These are phyloP conservation scores for Agrochola litura DNA, from an alignment of 2,888 invertebrate species.

Conservation along the genomic window DNA sequence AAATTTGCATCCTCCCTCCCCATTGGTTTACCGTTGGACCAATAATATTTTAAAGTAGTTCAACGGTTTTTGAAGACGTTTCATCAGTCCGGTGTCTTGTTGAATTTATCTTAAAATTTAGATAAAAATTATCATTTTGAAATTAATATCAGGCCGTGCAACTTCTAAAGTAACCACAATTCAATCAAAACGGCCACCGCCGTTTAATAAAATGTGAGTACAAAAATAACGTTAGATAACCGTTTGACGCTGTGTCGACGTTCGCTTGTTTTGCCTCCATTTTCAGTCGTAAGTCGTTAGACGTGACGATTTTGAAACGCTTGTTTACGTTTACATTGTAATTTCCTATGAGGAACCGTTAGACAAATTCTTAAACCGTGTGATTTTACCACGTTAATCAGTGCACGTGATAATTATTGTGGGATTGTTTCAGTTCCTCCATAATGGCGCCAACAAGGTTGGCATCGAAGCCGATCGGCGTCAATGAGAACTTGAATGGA, in stretches of 20 bases:
- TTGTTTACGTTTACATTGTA: slow-evolving; percentile 74
- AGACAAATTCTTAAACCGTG: slow-evolving; percentile 31
- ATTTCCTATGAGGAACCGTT: slow-evolving; percentile 52
- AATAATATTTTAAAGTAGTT: slow-evolving; percentile 78
- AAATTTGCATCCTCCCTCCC: slow-evolving; percentile 58
- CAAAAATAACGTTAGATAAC: slow-evolving; percentile 69
- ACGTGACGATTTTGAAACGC: slow-evolving; percentile 77
- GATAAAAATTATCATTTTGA: slow-evolving; percentile 74
- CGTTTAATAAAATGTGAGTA: slow-evolving; percentile 82
- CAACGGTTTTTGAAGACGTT: slow-evolving; percentile 88
- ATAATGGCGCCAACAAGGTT: slow-evolving; percentile 92
- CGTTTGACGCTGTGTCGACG: slow-evolving; percentile 80
- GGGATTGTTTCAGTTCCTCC: slow-evolving; percentile 77
- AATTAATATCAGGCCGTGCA: slow-evolving; percentile 73
- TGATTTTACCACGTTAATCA: slow-evolving; percentile 63
- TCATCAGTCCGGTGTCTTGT: slow-evolving; percentile 84
- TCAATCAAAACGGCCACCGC: slow-evolving; percentile 80
- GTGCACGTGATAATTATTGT: slow-evolving; percentile 78
- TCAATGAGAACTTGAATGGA: slow-evolving; percentile 86
- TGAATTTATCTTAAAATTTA: slow-evolving; percentile 78
- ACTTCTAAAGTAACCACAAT: slow-evolving; percentile 73
- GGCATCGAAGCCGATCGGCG: slow-evolving; percentile 88
- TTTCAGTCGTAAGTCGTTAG: slow-evolving; percentile 87
- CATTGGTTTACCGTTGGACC: slow-evolving; percentile 78
- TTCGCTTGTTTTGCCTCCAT: slow-evolving; percentile 90